A percentile compares a stretch with the other conserved stretches of the same genome.
Evolutionary conservation across 1,140 invertebrate species (phyloP).

Genomic region (Drosophila grimshawi): DNA sequence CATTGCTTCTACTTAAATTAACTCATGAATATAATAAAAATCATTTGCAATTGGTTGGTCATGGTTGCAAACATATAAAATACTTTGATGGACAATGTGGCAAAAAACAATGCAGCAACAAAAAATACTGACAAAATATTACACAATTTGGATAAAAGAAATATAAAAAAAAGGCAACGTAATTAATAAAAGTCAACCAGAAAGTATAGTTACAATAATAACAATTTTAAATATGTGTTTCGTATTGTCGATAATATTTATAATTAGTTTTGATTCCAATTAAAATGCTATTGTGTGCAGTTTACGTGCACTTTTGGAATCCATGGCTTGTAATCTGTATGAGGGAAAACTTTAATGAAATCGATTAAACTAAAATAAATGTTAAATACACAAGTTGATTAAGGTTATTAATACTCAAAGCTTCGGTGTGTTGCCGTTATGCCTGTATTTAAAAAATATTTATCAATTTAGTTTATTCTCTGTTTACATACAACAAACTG

Average conservation of each 20-base stretch:
- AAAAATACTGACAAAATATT: constrained; percentile 33
- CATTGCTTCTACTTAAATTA: constrained; percentile 80
- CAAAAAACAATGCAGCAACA: constrained; percentile 31
- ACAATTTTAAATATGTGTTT: neutral
- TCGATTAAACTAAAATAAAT: neutral
- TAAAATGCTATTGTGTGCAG: neutral
- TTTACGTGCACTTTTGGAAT: neutral
- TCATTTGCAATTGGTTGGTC: constrained; percentile 26
- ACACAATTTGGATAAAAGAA: constrained; percentile 65
- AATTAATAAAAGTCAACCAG: constrained; percentile 3
- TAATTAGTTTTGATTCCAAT: constrained; percentile 1
- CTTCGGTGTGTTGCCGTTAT: neutral
- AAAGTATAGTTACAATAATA: constrained; percentile 1
- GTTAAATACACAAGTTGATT: neutral
- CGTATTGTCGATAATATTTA: neutral
- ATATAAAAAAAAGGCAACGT: neutral
- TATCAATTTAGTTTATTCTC: too few species aligned
- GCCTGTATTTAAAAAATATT: too few species aligned
- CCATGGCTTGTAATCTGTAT: neutral
- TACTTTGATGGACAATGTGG: constrained; percentile 61
- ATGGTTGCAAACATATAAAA: constrained; percentile 63
- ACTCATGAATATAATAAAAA: constrained; percentile 60
- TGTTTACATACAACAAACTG: too few species aligned
- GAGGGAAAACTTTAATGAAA: neutral
- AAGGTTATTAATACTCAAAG: neutral